Evolutionary conservation across 2,797 vertebrate genomes (phyloP).

Genomic region (Pteronotus mesoamericanus): DNA sequence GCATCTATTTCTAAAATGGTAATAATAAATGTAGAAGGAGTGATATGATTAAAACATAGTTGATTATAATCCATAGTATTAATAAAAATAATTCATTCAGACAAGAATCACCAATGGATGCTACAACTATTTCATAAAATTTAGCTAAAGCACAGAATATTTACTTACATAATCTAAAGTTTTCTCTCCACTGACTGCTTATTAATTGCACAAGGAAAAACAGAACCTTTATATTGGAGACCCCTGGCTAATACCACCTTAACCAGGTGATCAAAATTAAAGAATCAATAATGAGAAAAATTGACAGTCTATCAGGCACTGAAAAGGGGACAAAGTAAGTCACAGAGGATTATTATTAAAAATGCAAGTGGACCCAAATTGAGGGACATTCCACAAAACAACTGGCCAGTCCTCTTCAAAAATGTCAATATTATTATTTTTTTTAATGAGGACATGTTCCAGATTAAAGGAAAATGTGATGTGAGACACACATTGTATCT

Average conservation of each 20-base stretch:
- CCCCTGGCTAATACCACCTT: background rate
- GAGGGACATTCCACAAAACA: background rate
- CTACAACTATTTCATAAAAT: background rate
- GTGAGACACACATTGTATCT: background rate
- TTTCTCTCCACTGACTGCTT: background rate
- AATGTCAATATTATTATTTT: background rate
- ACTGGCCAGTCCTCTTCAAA: background rate
- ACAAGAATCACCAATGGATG: background rate
- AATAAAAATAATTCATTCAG: no score
- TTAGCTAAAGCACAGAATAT: background rate
- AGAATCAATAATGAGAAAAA: constrained; percentile 6
- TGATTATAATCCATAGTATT: no score
- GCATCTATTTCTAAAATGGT: background rate
- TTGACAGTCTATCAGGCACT: background rate
- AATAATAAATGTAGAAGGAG: background rate
- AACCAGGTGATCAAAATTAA: background rate
- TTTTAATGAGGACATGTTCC: background rate
- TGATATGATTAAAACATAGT: no score
- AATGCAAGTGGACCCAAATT: background rate
- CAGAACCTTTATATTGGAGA: background rate
- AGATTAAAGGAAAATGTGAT: background rate
- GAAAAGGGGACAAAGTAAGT: background rate
- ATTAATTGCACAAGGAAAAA: background rate
- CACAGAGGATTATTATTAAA: background rate
- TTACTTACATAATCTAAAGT: background rate